Evolutionary conservation across 2,113 vertebrate genomes (phyloP).

Genomic region (Emydura subglobosa): DNA sequence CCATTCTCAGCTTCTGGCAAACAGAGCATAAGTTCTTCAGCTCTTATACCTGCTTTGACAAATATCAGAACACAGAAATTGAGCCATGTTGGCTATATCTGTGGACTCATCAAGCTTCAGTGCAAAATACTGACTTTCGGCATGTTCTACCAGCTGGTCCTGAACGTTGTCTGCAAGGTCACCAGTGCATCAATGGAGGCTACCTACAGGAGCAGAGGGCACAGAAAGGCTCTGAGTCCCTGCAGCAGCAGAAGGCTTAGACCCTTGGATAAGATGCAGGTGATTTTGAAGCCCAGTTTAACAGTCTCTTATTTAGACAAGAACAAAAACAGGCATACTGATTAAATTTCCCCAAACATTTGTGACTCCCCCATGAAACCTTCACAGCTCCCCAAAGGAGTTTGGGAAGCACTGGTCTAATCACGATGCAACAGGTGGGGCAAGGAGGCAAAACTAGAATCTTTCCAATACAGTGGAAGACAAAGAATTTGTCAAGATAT

Average conservation of each 20-base stretch:
- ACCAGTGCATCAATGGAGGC: not conserved
- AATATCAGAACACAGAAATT: not conserved
- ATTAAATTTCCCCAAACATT: no score
- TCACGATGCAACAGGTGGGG: constrained; percentile 10
- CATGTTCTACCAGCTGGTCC: not conserved
- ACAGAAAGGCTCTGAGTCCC: no score
- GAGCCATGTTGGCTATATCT: not conserved
- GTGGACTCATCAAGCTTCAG: not conserved
- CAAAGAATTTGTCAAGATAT: not conserved
- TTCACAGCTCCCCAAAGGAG: no score
- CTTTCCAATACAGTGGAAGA: not conserved
- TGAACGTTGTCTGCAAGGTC: not conserved
- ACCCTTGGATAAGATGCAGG: no score
- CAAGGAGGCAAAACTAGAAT: constrained; percentile 14
- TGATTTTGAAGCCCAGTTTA: no score
- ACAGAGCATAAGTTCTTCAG: not conserved
- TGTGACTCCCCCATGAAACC: no score
- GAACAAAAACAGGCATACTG: no score
- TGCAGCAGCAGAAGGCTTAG: no score
- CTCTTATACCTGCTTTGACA: not conserved
- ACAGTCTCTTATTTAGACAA: no score
- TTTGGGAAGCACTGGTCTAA: not conserved
- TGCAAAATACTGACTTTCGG: not conserved
- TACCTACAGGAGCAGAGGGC: no score
- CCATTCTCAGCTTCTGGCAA: no score